Base-by-base conservation (phyloP, 2,888 invertebrate species). In the Halictus ligatus region DNA sequence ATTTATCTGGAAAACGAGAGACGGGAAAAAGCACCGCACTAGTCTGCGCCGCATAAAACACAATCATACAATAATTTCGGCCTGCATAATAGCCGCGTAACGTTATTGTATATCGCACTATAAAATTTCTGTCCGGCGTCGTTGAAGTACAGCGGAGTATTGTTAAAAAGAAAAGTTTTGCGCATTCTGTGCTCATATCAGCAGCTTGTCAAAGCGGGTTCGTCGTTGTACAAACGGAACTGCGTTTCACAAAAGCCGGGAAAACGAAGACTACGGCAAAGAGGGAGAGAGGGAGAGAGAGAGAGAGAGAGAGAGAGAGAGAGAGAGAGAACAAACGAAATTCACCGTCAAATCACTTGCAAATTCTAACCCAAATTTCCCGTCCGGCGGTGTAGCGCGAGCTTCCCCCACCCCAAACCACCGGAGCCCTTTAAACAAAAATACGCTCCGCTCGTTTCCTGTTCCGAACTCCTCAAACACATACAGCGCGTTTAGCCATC, bases 191-290 rank as follows among this genome's bases (percentile, higher is more conserved):
- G 83, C 84, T 15, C 29, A 40, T 73, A 83, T 83, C 83, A 64
- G 84, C 67, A 54, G 73, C 84, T 73, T 67, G 83, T 83, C 83
- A 83, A 83, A 83, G 72, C 84, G 7, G 46, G 64, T 43, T 10
- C 50, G 76, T 25, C 84, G 18, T 50, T 50, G 72, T 73, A 83
- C 40, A 69, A 84, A 35, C 64, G 76, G 83, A 64, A 76, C 83
- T 67, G 73, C 84, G 15, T 76, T 83, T 83, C 72, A 83, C 75
- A 83, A 83, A 83, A 83, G 76, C 84, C 84, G 21, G 83, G 67
- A 73, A 76, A 83, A 83, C 50, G 73, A 71, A 83, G 76, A 83
- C 83, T 64, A 69, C 74, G 67, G 72, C 29, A 21, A n/a, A 58
- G 83, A 43, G 71, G 29, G 40, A 73, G 35, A 35, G 35, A 35